phyloP scores from a whole-genome alignment of 2,113 vertebrate genomes.

The Prunella himalayana region DNA sequence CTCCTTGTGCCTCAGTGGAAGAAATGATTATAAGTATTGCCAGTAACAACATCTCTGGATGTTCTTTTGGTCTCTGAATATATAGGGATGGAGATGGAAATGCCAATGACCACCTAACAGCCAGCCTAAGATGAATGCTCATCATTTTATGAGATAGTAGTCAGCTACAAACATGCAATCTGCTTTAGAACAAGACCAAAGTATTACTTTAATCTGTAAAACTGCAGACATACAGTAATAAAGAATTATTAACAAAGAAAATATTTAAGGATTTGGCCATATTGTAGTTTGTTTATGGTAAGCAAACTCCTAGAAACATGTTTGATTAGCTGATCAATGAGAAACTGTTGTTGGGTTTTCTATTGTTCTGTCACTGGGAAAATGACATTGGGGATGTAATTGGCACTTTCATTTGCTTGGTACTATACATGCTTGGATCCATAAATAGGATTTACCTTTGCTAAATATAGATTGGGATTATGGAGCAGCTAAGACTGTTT shows the following conservation, averaged over 20 bases:
- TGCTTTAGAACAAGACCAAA: neutral
- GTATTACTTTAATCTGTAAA: conserved; percentile 15
- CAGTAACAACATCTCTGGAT: neutral
- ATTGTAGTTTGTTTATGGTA: neutral
- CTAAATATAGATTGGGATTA: neutral
- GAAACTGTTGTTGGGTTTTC: neutral
- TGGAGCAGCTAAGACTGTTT: neutral
- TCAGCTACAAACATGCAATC: neutral
- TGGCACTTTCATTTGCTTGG: neutral
- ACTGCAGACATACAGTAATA: neutral
- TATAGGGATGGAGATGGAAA: neutral
- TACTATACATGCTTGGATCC: neutral
- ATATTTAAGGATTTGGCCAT: neutral
- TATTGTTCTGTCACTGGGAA: neutral
- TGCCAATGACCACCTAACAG: neutral
- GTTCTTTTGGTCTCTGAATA: neutral
- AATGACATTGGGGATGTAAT: neutral
- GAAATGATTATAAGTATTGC: conserved; percentile 36
- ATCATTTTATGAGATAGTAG: neutral
- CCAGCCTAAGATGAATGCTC: neutral
- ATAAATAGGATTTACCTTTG: conserved; percentile 4
- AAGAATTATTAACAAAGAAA: conserved; percentile 3
- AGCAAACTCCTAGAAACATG: neutral
- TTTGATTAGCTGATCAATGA: neutral
- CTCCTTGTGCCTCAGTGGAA: neutral